Evolutionary conservation across 1,140 invertebrate genomes (phyloP).

Genomic region (Stegodyphus dumicola): DNA sequence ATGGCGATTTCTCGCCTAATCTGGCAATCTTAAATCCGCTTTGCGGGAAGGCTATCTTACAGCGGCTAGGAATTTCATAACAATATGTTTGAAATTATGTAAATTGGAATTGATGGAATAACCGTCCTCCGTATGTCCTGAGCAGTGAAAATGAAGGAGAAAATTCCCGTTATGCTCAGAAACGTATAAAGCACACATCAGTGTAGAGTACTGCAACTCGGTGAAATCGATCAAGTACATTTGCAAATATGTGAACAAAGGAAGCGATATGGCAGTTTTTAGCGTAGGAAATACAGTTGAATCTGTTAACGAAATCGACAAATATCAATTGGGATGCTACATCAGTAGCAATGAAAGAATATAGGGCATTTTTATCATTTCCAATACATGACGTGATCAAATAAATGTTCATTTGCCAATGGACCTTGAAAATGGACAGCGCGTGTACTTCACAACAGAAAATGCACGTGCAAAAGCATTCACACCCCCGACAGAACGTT

Average conservation of each 20-base stretch:
- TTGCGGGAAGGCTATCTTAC: no score
- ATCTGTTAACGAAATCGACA: background rate
- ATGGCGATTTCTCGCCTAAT: no score
- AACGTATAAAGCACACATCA: slow-evolving; percentile 69
- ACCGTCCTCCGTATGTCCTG: no score
- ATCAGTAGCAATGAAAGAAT: background rate
- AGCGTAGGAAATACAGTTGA: background rate
- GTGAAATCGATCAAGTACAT: slow-evolving; percentile 72
- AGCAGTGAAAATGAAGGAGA: no score
- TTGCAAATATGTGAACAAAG: slow-evolving; percentile 64
- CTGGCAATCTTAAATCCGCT: no score
- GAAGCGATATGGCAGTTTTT: slow-evolving; percentile 55
- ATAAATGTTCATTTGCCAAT: background rate
- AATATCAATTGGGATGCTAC: background rate
- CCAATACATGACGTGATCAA: background rate
- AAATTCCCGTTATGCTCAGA: background rate
- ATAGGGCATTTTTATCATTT: background rate
- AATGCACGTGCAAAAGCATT: background rate
- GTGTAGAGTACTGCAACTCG: slow-evolving; percentile 71
- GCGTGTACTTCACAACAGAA: background rate
- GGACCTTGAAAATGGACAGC: background rate
- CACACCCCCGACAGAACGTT: background rate
- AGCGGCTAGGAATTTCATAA: no score
- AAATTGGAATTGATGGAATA: no score
- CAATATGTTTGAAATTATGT: no score